Evolutionary conservation across 2,113 vertebrate genomes (phyloP), one percentile per base, ranked within the genome.

Genomic region (Agelaius tricolor): DNA sequence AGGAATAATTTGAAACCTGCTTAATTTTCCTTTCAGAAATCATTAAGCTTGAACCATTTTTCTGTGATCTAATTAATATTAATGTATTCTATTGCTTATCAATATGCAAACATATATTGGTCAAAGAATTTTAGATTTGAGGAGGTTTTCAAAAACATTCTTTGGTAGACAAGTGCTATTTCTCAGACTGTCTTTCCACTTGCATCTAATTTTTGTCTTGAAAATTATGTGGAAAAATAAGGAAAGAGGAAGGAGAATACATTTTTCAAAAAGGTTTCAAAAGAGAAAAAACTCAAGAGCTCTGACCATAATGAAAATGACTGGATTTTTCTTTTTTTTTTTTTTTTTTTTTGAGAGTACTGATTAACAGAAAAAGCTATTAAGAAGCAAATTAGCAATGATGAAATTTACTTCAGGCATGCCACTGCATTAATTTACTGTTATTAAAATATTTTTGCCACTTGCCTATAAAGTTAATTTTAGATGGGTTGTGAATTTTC

Each of bases 291-390:
- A 12, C 30, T 87, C 75, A 74, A 81, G 41, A 81, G 30, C 61
- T 93, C 92, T 95, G 69, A 88, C 88, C 49, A 72, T 89, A 80
- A 76, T 93, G 33, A 30, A 94, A 33, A 89, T 90, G 41, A 46
- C 30, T 94, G 66, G 47, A n/a, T 85, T 84, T 87, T n/a, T 54
- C 79, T 89, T 27, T 67, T 67, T 28, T 94, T 59, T 84, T n/a
- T 84, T n/a, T 63, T 82, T 88, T 31, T 66, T 63, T 52, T 95
- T 59, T 86, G 31, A 57, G 66, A 22, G 10, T 44, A 43, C 87
- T 87, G 52, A 85, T 94, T 94, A 91, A 68, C 22, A 82, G 65
- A 69, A 82, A 74, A 89, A 86, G 9, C 46, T 88, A 88, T 94
- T 94, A 92, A 89, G 43, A 52, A 93, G 62, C 87, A 85, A 69